Percentiles rank a stretch among this genome's conserved stretches.
Evolutionary conservation across 2,797 vertebrate genomes (phyloP).

Genomic region (Gallinago stenura): DNA sequence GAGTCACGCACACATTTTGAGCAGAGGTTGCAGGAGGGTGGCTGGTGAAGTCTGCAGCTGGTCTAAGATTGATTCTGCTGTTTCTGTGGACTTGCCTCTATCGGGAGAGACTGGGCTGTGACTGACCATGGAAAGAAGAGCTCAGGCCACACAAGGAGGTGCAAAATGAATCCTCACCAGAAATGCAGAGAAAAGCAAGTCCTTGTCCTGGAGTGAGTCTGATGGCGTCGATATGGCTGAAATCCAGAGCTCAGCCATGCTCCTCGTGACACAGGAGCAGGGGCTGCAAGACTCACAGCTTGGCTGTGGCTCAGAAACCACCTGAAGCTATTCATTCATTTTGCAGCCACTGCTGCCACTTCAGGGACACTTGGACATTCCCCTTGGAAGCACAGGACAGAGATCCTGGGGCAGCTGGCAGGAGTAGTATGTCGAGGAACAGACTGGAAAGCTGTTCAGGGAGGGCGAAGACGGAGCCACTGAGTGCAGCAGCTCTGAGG

Average conservation of each 20-base stretch:
- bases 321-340: background rate
- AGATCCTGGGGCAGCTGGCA: background rate
- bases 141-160: background rate
- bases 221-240: accelerated
- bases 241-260: background rate
- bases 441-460: background rate
- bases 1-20: background rate
- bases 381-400: background rate
- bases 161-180: background rate
- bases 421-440: background rate
- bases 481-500: background rate
- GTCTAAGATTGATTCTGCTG: background rate
- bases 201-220: background rate
- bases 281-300: background rate
- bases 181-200: background rate
- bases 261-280: accelerated
- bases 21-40: background rate
- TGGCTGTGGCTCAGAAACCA: background rate
- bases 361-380: background rate
- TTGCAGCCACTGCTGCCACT: background rate
- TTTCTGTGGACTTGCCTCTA: background rate
- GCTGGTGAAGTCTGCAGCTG: background rate
- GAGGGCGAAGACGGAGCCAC: background rate
- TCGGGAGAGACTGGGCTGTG: background rate
- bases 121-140: background rate